A percentile compares a stretch with the other conserved stretches of the same genome.
phyloP scores from a whole-genome alignment of 92 coral and sea anemone genomes.

The Isaurus tuberculatus region DNA sequence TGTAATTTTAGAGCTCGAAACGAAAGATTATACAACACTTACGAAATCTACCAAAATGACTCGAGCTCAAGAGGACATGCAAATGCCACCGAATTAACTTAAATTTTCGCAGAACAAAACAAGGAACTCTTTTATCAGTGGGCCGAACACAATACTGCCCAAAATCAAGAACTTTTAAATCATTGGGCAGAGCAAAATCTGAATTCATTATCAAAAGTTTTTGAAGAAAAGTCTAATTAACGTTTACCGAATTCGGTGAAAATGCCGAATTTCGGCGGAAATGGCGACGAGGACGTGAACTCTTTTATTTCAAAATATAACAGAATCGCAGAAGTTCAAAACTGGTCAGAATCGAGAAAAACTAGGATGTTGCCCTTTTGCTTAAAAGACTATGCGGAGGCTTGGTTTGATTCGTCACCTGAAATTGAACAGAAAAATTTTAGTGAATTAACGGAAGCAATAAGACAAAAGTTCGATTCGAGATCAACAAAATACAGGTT shows the following conservation, averaged over 20 bases:
- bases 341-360: neutral
- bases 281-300: conserved; percentile 5
- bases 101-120: neutral
- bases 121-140: neutral
- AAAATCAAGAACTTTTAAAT: neutral
- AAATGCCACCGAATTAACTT: neutral
- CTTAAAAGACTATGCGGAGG: neutral
- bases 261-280: conserved; percentile 16
- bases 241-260: neutral
- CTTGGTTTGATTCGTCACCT: no score
- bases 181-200: neutral
- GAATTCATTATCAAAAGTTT: neutral
- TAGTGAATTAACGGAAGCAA: no score
- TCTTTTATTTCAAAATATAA: neutral
- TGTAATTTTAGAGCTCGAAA: no score
- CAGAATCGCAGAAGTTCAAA: neutral
- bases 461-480: no score
- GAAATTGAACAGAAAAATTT: no score
- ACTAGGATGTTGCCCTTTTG: neutral
- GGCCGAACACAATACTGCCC: neutral
- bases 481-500: no score
- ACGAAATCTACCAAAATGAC: no score
- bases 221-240: neutral
- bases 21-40: no score
- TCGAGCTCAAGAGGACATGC: no score